These are phyloP conservation scores for Saguinus imperator DNA, from an alignment of 2,113 vertebrate genomes.

Conservation along the genomic window DNA sequence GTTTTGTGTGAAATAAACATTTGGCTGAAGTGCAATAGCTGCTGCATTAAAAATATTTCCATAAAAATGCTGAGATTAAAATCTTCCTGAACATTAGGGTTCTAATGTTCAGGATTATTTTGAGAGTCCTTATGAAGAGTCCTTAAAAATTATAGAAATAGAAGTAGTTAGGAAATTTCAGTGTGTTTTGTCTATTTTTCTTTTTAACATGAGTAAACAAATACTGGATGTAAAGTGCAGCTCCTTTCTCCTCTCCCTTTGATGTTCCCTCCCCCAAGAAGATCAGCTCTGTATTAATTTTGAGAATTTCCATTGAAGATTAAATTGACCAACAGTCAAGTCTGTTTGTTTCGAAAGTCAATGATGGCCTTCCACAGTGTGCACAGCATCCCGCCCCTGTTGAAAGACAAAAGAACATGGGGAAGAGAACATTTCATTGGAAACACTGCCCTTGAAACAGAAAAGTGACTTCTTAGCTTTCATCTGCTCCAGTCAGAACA, in stretches of 20 bases:
- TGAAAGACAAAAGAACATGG: slow-evolving; percentile 25
- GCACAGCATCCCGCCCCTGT: slow-evolving; percentile 96
- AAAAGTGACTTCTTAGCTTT: not conserved
- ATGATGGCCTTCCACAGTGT: slow-evolving; percentile 95
- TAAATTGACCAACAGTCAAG: slow-evolving; percentile 79
- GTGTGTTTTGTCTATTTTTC: slow-evolving; percentile 73
- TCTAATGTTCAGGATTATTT: slow-evolving; percentile 8
- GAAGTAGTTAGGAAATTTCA: slow-evolving; percentile 84
- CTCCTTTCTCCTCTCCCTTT: slow-evolving; percentile 45
- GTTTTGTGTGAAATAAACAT: slow-evolving; percentile 75
- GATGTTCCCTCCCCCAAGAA: slow-evolving; percentile 73
- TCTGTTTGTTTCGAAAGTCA: slow-evolving; percentile 90
- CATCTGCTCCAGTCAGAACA: not conserved
- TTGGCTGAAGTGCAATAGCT: slow-evolving; percentile 71
- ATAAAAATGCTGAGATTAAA: slow-evolving; percentile 80
- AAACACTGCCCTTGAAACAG: not conserved
- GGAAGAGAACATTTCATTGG: not conserved
- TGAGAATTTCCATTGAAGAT: slow-evolving; percentile 63
- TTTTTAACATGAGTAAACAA: slow-evolving; percentile 88
- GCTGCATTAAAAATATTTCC: slow-evolving; percentile 76
- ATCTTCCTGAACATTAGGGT: slow-evolving; percentile 64
- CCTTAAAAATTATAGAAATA: slow-evolving; percentile 68
- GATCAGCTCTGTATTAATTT: slow-evolving; percentile 74
- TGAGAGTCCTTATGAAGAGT: slow-evolving; percentile 72
- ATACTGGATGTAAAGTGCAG: slow-evolving; percentile 93